phyloP scores from a whole-genome alignment of 2,113 vertebrate species.

The Myotis davidii region DNA sequence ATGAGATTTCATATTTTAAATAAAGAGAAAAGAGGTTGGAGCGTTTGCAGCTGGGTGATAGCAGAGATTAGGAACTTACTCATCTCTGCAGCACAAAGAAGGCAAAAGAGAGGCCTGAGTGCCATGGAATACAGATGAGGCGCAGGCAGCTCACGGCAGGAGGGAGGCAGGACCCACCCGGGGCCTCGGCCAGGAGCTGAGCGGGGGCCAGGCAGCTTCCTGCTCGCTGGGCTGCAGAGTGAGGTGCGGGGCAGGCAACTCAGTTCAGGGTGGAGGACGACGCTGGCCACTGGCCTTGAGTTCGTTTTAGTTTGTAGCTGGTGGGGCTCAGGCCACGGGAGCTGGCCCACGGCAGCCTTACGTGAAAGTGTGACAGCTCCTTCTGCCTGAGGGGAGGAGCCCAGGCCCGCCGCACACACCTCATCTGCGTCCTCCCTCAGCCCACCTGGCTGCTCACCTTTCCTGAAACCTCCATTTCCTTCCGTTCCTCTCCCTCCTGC shows the following conservation, averaged over 20 bases:
- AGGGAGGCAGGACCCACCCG: no score
- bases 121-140: not conserved
- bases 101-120: not conserved
- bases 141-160: not conserved
- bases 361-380: not conserved
- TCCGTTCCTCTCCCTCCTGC: no score
- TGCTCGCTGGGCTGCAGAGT: not conserved
- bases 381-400: not conserved
- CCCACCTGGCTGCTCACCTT: no score
- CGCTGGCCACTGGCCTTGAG: not conserved
- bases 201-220: no score
- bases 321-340: not conserved
- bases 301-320: fast-evolving
- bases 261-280: no score
- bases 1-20: conserved; percentile 67
- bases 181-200: not conserved
- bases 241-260: no score
- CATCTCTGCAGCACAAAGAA: conserved; percentile 53
- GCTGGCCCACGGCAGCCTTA: not conserved
- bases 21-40: conserved; percentile 45
- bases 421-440: not conserved
- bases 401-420: no score
- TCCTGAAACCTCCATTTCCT: no score
- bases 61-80: conserved; percentile 61
- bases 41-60: conserved; percentile 67